phyloP scores from a whole-genome alignment of 2,888 invertebrate species.

The Altica lythri region DNA sequence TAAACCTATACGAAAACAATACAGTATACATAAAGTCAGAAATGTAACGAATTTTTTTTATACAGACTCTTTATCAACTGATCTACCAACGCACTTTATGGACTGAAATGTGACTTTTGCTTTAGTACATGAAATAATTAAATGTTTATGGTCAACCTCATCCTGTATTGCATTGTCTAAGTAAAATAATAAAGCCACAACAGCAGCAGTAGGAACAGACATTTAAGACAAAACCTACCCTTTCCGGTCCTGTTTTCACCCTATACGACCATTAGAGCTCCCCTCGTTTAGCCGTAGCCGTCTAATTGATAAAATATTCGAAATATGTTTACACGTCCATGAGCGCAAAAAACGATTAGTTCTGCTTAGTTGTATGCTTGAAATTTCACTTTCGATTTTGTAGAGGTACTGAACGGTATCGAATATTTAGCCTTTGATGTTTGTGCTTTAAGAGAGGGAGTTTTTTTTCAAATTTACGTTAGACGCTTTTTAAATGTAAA shows the following conservation, averaged over 20 bases:
- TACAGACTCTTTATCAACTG: no score
- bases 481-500: no score
- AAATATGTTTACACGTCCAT: constrained; percentile 44
- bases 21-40: no score
- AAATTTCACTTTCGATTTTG: constrained; percentile 40
- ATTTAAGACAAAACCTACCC: not conserved
- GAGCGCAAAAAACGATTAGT: constrained; percentile 41
- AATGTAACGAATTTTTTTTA: no score
- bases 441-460: not conserved
- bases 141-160: no score
- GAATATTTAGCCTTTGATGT: constrained; percentile 21
- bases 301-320: constrained; percentile 52
- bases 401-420: constrained; percentile 25
- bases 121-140: no score
- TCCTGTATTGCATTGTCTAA: no score
- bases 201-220: not conserved
- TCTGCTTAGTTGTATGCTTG: constrained; percentile 42
- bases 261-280: constrained; percentile 34
- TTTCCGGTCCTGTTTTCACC: constrained; percentile 23
- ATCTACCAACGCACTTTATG: no score
- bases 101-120: no score
- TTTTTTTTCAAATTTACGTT: no score
- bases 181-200: not conserved
- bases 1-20: no score
- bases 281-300: constrained; percentile 27